These are phyloP conservation scores for Gorilla gorilla DNA, from an alignment of 2,113 vertebrate genomes.

Conservation along the genomic window DNA sequence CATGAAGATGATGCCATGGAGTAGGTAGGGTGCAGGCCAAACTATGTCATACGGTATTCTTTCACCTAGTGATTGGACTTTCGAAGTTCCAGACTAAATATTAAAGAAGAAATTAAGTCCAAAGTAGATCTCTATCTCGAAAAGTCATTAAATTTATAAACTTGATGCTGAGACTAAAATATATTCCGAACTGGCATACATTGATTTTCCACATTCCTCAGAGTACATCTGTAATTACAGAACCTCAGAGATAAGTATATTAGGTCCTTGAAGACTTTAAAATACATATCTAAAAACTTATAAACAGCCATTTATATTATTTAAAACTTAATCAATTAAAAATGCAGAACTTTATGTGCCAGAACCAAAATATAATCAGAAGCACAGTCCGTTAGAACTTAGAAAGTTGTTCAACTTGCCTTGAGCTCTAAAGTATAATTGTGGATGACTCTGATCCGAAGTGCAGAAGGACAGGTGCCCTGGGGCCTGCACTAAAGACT, in stretches of 20 bases:
- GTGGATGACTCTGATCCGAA: neutral
- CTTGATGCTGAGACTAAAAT: neutral
- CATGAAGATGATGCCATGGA: neutral
- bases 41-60: neutral
- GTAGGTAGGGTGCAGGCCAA: neutral
- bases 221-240: neutral
- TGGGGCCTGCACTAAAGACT: neutral
- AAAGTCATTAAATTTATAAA: neutral
- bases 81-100: neutral
- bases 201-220: neutral
- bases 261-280: neutral
- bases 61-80: neutral
- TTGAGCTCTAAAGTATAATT: neutral
- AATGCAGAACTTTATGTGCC: conserved; percentile 1
- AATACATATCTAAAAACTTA: neutral
- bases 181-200: neutral
- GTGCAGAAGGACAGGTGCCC: neutral
- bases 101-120: neutral
- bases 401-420: neutral
- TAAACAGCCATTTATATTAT: neutral
- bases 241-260: neutral
- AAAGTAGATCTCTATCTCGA: neutral
- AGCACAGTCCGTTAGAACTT: neutral
- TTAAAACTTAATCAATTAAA: conserved; percentile 1
- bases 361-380: neutral